These are phyloP conservation scores for Isotomurus palustris DNA, from an alignment of 2,888 invertebrate species.

Conservation along the genomic window DNA sequence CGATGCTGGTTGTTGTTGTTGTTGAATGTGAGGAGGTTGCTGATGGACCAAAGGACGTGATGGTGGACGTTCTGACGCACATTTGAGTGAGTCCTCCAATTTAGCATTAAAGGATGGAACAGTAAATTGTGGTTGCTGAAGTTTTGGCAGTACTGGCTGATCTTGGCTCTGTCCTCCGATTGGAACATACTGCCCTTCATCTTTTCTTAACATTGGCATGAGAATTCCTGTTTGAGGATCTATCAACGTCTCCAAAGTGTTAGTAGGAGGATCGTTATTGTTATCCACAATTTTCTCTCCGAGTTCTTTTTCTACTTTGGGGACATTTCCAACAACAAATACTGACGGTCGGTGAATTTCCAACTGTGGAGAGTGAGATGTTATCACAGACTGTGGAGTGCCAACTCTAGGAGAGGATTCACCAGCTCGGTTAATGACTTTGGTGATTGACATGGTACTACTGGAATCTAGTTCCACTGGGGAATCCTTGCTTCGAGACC, in stretches of 20 bases:
- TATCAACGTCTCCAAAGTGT: constrained; percentile 56
- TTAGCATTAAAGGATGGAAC: neutral
- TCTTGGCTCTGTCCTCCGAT: constrained; percentile 49
- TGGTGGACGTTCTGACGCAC: constrained; percentile 8
- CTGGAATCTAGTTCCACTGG: constrained; percentile 20
- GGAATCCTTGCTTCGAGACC: constrained; percentile 43
- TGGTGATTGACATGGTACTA: constrained; percentile 4
- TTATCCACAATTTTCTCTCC: neutral
- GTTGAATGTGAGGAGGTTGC: constrained; percentile 25
- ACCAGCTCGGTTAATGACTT: constrained; percentile 5
- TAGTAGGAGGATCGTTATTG: neutral
- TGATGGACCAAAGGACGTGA: constrained; percentile 14
- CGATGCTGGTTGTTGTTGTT: too few relatives aligned
- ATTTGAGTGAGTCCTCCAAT: constrained; percentile 8
- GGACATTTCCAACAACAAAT: neutral
- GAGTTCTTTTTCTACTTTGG: constrained; percentile 1
- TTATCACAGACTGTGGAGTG: neutral
- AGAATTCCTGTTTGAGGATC: constrained; percentile 71
- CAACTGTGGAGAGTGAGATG: neutral
- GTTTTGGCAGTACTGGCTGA: neutral
- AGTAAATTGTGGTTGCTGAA: constrained; percentile 2
- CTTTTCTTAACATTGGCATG: constrained; percentile 66
- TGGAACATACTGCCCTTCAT: constrained; percentile 65
- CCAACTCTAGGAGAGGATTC: constrained; percentile 1
- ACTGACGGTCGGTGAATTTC: neutral